These are phyloP conservation scores for Furcula furcula DNA, from an alignment of 2,888 invertebrate genomes.

Conservation along the genomic window DNA sequence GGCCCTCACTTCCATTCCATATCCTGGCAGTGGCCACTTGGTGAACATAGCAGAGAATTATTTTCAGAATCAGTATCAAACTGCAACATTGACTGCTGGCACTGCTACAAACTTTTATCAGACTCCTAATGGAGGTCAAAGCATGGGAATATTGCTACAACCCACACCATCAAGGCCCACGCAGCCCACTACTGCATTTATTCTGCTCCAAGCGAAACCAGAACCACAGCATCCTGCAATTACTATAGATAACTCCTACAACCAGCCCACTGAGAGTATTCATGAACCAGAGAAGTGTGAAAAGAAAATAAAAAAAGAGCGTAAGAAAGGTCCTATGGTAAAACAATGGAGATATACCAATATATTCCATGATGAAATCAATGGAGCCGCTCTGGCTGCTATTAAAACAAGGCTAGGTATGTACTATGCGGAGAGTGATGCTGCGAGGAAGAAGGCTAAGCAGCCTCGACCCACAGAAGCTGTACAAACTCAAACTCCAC, in stretches of 20 bases:
- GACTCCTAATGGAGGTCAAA: constrained; percentile 62
- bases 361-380: constrained; percentile 80
- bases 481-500: constrained; percentile 53
- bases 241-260: constrained; percentile 50
- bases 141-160: constrained; percentile 72
- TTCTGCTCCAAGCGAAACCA: constrained; percentile 67
- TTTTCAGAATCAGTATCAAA: constrained; percentile 75
- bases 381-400: constrained; percentile 74
- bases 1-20: constrained; percentile 57
- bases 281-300: constrained; percentile 42
- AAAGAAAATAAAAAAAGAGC: constrained; percentile 66
- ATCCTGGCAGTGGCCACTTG: constrained; percentile 72
- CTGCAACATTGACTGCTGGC: constrained; percentile 55
- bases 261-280: constrained; percentile 40
- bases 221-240: constrained; percentile 59
- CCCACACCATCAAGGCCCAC: constrained; percentile 56
- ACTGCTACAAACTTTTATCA: constrained; percentile 70
- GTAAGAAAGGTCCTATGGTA: constrained; percentile 69
- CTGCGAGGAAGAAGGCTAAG: constrained; percentile 71
- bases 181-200: constrained; percentile 67
- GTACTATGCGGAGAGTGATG: constrained; percentile 78
- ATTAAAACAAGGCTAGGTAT: constrained; percentile 77
- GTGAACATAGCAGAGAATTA: constrained; percentile 77
- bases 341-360: constrained; percentile 82
- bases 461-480: constrained; percentile 57